These are phyloP conservation scores for Helicoverpa zea DNA, from an alignment of 1,140 invertebrate genomes.

Conservation along the genomic window DNA sequence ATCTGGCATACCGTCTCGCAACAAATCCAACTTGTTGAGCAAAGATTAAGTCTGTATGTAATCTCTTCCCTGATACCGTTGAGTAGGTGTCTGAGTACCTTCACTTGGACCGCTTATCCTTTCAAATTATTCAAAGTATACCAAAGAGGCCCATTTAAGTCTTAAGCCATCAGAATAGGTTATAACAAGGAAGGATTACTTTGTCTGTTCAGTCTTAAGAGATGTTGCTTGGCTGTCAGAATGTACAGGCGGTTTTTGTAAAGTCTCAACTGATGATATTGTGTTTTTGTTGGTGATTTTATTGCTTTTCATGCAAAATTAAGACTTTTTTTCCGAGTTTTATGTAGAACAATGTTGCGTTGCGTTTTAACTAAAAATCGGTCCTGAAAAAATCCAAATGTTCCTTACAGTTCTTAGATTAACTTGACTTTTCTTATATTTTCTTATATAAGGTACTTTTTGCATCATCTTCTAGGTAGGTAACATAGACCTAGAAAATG, in stretches of 20 bases:
- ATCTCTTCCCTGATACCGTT: constrained; percentile 29
- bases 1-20: not conserved
- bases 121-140: constrained; percentile 44
- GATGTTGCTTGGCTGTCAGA: not conserved
- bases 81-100: constrained; percentile 18
- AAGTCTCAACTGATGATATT: too few species aligned
- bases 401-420: too few species aligned
- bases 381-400: too few species aligned
- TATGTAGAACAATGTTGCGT: too few species aligned
- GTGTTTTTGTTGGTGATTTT: too few species aligned
- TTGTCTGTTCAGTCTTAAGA: constrained; percentile 8
- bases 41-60: not conserved
- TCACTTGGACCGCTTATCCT: constrained; percentile 22
- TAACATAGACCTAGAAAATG: too few species aligned
- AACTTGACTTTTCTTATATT: too few species aligned
- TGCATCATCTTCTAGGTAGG: too few species aligned
- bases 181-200: constrained; percentile 21
- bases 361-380: too few species aligned
- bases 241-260: not conserved
- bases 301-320: too few species aligned
- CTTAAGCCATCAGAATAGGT: constrained; percentile 22
- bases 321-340: too few species aligned
- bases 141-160: constrained; percentile 39
- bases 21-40: constrained; percentile 16
- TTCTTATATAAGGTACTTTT: too few species aligned